Conservation (phyloP, 2,113 vertebrate species). For the Corvus moneduloides region DNA sequence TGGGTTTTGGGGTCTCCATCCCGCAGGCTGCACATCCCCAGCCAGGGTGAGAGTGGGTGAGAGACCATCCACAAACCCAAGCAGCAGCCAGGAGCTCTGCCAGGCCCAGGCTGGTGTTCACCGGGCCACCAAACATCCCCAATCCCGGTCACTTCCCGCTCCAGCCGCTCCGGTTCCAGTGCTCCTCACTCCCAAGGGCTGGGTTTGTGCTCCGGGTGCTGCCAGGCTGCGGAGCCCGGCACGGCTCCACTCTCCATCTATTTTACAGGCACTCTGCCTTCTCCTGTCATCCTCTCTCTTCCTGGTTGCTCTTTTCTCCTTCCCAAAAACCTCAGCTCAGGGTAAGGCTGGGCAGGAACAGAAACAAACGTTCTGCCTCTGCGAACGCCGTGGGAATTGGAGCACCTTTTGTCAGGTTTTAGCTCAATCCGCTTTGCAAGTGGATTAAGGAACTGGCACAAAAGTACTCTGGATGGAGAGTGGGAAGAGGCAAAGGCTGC, state of each 20-base stretch:
- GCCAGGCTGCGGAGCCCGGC: background rate
- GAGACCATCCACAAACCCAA: background rate
- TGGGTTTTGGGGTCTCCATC: background rate
- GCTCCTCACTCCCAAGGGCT: background rate
- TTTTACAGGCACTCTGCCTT: background rate
- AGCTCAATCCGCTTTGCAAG: conserved; percentile 33
- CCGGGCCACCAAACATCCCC: background rate
- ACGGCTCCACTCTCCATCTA: background rate
- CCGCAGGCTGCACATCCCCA: background rate
- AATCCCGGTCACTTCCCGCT: rapidly evolving
- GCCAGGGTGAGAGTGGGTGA: background rate
- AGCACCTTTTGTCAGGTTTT: conserved; percentile 52
- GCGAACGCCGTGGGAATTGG: background rate
- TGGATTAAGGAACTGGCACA: conserved; percentile 52
- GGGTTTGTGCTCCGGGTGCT: background rate
- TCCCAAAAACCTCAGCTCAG: background rate
- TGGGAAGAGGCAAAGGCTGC: conserved; percentile 31
- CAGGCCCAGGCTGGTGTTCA: background rate
- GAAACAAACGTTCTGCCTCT: background rate
- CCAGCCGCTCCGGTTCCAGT: rapidly evolving
- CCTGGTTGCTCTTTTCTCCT: background rate
- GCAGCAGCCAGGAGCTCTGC: background rate
- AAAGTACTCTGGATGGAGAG: conserved; percentile 31
- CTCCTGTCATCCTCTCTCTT: background rate
- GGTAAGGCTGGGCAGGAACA: background rate